These are phyloP conservation scores for Hirundichthys speculiger DNA, from an alignment of 2,113 vertebrate genomes.

Conservation along the genomic window DNA sequence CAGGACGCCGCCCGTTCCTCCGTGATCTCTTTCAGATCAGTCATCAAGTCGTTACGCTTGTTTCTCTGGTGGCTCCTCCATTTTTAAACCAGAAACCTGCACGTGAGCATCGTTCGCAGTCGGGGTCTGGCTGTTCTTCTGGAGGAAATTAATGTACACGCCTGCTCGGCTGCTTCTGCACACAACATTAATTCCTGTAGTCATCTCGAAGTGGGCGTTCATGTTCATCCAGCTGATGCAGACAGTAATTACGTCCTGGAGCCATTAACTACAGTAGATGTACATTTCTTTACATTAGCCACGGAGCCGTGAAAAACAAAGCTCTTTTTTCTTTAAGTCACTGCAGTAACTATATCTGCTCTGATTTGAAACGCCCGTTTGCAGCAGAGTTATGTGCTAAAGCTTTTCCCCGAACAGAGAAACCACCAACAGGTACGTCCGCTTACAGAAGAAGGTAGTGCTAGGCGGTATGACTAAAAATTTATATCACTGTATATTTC, in stretches of 20 bases:
- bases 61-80: slow-evolving; percentile 48
- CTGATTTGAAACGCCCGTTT: background rate
- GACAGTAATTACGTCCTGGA: slow-evolving; percentile 62
- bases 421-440: slow-evolving; percentile 38
- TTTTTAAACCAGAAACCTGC: slow-evolving; percentile 45
- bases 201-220: slow-evolving; percentile 59
- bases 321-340: too few species aligned
- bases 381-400: background rate
- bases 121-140: slow-evolving; percentile 42
- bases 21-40: slow-evolving; percentile 63
- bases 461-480: too few species aligned
- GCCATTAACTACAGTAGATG: slow-evolving; percentile 56
- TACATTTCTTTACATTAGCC: slow-evolving; percentile 26
- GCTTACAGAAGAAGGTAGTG: slow-evolving; percentile 22
- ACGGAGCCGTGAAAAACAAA: slow-evolving; percentile 11
- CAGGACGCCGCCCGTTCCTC: slow-evolving; percentile 48
- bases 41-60: slow-evolving; percentile 58
- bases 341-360: background rate
- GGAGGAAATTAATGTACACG: slow-evolving; percentile 66
- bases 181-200: slow-evolving; percentile 65
- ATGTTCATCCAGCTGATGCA: slow-evolving; percentile 62
- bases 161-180: slow-evolving; percentile 54
- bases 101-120: slow-evolving; percentile 11
- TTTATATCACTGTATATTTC: too few species aligned
- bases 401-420: background rate